Evolutionary conservation across 1,140 invertebrate genomes (phyloP).

Genomic region (Gonioctena quinquepunctata): DNA sequence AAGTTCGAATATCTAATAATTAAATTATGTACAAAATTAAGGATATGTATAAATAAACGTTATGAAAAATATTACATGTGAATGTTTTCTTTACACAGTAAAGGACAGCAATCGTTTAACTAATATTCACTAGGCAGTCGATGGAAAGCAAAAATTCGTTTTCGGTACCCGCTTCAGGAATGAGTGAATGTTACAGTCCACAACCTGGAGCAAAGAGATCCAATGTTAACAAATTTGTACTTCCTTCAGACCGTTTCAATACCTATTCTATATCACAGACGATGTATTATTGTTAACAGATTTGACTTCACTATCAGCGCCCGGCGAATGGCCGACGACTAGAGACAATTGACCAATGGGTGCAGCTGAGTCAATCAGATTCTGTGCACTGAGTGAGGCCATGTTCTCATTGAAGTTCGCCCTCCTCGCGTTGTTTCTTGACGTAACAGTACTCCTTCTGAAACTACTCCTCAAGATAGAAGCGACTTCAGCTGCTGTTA

Average conservation of each 20-base stretch:
- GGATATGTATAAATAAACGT: conserved; percentile 2
- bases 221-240: not conserved
- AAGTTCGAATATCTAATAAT: not conserved
- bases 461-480: conserved; percentile 64
- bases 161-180: not conserved
- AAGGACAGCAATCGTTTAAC: conserved; percentile 1
- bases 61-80: conserved; percentile 10
- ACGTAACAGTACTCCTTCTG: conserved; percentile 54
- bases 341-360: conserved; percentile 63
- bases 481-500: conserved; percentile 64
- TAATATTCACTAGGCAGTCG: not conserved
- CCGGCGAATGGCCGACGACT: conserved; percentile 46
- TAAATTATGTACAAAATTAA: conserved; percentile 8
- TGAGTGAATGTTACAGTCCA: too few species aligned
- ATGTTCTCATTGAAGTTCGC: conserved; percentile 46
- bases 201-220: not conserved
- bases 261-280: conserved; percentile 33
- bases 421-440: conserved; percentile 11
- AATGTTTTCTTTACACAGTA: conserved; percentile 16
- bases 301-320: conserved; percentile 20
- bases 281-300: conserved; percentile 10
- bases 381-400: conserved; percentile 59
- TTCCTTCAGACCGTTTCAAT: not conserved
- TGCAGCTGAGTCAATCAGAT: conserved; percentile 63
- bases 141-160: conserved; percentile 1